Evolutionary conservation across 2,797 vertebrate genomes (phyloP).

Genomic region (Rhinatrema bivittatum): DNA sequence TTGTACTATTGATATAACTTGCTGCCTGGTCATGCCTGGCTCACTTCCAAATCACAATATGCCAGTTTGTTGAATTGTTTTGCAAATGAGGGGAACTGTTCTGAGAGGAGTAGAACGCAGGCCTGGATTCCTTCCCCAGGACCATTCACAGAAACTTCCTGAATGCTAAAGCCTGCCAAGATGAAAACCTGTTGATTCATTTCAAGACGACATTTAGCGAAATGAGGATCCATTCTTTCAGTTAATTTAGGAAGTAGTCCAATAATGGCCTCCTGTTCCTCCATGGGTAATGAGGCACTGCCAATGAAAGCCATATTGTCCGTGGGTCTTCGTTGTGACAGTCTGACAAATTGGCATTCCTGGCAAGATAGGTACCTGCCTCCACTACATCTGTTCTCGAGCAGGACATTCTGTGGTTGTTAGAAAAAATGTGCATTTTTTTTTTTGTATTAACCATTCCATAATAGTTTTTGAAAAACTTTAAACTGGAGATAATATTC

Average conservation of each 20-base stretch:
- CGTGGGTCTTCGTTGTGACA: conserved; percentile 18
- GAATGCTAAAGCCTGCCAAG: background rate
- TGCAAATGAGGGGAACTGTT: no score
- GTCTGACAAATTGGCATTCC: conserved; percentile 16
- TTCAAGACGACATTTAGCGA: background rate
- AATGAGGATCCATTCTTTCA: background rate
- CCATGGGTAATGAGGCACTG: background rate
- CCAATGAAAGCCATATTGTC: conserved; percentile 22
- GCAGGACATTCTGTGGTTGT: no score
- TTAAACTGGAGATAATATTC: no score
- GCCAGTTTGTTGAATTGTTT: no score
- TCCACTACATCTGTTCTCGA: conserved; percentile 12
- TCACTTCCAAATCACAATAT: no score
- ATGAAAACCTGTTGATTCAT: background rate
- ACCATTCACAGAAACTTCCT: background rate
- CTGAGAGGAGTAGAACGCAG: no score
- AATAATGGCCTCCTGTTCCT: background rate
- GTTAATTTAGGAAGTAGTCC: background rate
- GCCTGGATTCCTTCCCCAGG: no score
- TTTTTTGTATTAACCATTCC: no score
- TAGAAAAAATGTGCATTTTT: no score
- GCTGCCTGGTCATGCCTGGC: no score
- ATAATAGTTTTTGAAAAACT: no score
- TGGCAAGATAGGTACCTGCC: conserved; percentile 13
- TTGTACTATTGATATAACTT: no score